Evolutionary conservation across 2,797 vertebrate species (phyloP).

Genomic region (Momotus momota): DNA sequence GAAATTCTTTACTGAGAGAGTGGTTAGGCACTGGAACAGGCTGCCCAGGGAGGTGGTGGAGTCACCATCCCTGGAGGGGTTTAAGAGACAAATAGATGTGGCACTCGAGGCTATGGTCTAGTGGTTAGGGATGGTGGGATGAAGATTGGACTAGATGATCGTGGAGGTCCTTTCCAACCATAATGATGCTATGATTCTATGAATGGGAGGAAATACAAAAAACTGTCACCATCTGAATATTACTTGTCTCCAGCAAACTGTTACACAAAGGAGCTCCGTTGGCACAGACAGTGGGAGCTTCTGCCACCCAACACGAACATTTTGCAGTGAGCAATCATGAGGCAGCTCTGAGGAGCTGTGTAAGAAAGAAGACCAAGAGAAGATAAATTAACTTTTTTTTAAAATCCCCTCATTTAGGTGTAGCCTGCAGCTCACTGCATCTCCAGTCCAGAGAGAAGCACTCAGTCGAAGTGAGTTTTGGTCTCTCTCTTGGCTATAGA

Average conservation of each 20-base stretch:
- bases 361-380: not conserved
- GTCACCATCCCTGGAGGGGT: too few species aligned
- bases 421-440: not conserved
- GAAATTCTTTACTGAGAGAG: too few species aligned
- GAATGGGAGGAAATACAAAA: fast-evolving
- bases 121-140: too few species aligned
- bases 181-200: too few species aligned
- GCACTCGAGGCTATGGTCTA: too few species aligned
- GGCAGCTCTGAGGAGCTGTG: not conserved
- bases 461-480: not conserved
- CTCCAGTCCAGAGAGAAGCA: not conserved
- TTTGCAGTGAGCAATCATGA: not conserved
- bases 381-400: not conserved
- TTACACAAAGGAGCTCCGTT: not conserved
- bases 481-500: not conserved
- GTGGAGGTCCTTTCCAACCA: too few species aligned
- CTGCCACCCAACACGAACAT: not conserved
- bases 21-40: too few species aligned
- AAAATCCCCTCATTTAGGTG: not conserved
- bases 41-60: too few species aligned
- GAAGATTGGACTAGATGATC: too few species aligned
- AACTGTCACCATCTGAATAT: not conserved
- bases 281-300: not conserved
- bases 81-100: too few species aligned
- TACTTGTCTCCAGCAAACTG: not conserved